Conservation (phyloP, 2,888 invertebrate species). For the Lobophora halterata region DNA sequence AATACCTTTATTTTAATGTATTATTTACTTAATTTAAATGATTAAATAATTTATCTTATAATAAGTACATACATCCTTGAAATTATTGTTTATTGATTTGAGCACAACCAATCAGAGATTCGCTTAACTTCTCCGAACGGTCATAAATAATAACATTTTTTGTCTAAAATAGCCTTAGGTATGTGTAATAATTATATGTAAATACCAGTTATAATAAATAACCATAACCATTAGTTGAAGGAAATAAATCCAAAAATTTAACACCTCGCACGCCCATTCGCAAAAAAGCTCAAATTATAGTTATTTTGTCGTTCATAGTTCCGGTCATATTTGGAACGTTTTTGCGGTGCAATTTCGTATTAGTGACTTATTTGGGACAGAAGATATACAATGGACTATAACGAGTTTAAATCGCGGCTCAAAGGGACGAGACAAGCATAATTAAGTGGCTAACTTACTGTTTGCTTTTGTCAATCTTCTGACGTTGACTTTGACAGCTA, state of each 20-base stretch:
- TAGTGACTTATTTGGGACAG: constrained; percentile 41
- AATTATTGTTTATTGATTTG: constrained; percentile 11
- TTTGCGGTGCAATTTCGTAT: constrained; percentile 12
- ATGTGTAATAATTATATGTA: constrained; percentile 11
- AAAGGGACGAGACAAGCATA: constrained; percentile 65
- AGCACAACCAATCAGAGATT: constrained; percentile 12
- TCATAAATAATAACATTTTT: constrained; percentile 4
- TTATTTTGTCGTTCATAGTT: constrained; percentile 24
- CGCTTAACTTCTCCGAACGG: constrained; percentile 12
- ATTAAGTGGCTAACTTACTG: constrained; percentile 47
- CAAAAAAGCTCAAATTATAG: constrained; percentile 28
- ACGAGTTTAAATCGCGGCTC: constrained; percentile 70
- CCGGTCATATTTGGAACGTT: constrained; percentile 1
- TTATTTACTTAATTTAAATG: too few species aligned
- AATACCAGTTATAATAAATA: constrained; percentile 27
- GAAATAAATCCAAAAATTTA: constrained; percentile 25
- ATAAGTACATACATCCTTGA: too few species aligned
- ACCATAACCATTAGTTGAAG: constrained; percentile 16
- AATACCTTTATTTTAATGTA: too few species aligned
- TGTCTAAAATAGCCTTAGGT: constrained; percentile 5
- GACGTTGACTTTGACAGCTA: constrained; percentile 23
- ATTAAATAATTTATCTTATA: too few species aligned
- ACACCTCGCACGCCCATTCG: constrained; percentile 23
- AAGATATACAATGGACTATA: constrained; percentile 53
- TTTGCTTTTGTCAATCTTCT: constrained; percentile 15